Percentiles rank a stretch among this genome's conserved stretches.
Conservation (phyloP, 2,113 vertebrate species). For the Pomatorhinus ruficollis region DNA sequence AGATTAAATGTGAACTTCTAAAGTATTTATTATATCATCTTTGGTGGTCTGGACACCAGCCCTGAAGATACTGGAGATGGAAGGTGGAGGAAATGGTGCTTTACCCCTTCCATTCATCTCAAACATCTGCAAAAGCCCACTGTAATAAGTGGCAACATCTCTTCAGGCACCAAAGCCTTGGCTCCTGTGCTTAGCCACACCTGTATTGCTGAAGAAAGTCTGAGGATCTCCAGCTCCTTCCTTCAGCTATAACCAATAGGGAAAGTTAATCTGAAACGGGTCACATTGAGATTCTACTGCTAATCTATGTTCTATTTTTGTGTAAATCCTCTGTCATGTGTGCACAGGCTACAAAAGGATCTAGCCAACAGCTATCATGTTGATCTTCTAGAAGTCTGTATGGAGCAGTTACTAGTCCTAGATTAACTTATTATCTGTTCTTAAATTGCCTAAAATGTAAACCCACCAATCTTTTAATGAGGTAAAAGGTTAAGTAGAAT, state of each 20-base stretch:
- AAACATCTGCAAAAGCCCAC: neutral
- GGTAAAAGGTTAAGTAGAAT: conserved; percentile 57
- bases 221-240: neutral
- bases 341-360: conserved; percentile 13
- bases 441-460: conserved; percentile 61
- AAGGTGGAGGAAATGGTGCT: neutral
- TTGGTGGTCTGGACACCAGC: neutral
- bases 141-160: neutral
- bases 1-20: neutral
- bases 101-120: neutral
- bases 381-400: conserved; percentile 40
- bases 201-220: neutral
- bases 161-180: neutral
- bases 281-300: conserved; percentile 50
- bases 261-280: conserved; percentile 58
- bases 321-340: conserved; percentile 46
- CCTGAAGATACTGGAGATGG: neutral
- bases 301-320: conserved; percentile 53
- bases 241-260: neutral
- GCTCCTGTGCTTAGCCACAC: neutral
- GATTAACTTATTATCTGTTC: conserved; percentile 63
- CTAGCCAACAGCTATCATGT: neutral
- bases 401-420: conserved; percentile 28
- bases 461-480: conserved; percentile 47
- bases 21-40: neutral